Evolutionary conservation across 2,113 vertebrate genomes (phyloP).

Genomic region (Lynx canadensis): DNA sequence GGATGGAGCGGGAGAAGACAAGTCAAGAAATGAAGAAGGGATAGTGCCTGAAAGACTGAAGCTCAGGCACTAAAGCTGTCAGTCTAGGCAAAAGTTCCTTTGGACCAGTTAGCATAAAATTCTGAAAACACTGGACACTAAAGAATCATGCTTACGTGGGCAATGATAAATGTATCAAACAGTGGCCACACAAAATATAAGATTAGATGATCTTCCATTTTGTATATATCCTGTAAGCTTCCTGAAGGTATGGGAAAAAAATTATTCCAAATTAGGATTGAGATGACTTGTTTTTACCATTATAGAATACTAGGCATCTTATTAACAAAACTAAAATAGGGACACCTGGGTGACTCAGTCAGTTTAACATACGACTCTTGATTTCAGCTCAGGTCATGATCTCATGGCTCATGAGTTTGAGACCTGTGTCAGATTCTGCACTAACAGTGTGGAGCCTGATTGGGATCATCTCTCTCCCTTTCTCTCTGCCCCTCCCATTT

Average conservation of each 20-base stretch:
- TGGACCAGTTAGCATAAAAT: not conserved
- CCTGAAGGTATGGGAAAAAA: not conserved
- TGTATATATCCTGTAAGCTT: not conserved
- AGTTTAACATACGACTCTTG: too few relatives aligned
- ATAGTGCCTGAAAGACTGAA: not conserved
- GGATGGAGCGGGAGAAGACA: not conserved
- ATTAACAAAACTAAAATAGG: not conserved
- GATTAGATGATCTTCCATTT: not conserved
- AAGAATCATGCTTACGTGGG: not conserved
- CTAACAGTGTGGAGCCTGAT: too few relatives aligned
- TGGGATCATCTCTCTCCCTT: too few relatives aligned
- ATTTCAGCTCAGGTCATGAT: too few relatives aligned
- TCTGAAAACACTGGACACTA: not conserved
- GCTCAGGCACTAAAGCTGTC: not conserved
- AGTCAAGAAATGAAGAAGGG: not conserved
- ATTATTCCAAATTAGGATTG: not conserved
- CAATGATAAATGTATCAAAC: not conserved
- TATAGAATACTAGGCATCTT: not conserved
- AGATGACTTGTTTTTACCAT: not conserved
- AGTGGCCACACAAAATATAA: not conserved
- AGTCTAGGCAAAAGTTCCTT: not conserved
- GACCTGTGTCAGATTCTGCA: too few relatives aligned
- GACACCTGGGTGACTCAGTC: too few relatives aligned
- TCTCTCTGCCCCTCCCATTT: too few relatives aligned
- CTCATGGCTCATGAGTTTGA: too few relatives aligned